Base-by-base conservation (phyloP, 2,888 invertebrate genomes). In the Anodontia alba region DNA sequence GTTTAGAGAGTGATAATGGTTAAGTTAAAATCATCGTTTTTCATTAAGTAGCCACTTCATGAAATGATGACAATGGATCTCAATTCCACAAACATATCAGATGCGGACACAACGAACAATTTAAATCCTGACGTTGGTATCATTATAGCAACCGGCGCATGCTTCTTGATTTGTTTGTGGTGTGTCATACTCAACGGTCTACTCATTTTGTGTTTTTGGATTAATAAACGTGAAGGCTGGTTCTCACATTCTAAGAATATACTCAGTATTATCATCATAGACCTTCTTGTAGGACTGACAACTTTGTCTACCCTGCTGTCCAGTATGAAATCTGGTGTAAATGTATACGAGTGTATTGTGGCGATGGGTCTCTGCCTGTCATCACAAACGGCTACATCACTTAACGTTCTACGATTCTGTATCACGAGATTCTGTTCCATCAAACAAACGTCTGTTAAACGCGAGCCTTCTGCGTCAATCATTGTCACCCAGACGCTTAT, bases 231-330 rank as follows among this genome's bases (percentile, higher is more conserved):
- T 1, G 70, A 70, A 46, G 54, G 31, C 10, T 78, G 78, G 78
- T 26, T 66, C 33, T 29, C 54, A 10, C 78, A 78, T 42, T 57
- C 78, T 5, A 74, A 74, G 38, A 78, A 73, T 31, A 70, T 78
- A 20, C 31, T 78, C 7, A 78, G 74, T 33, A 62, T 78, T 0
- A 57, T 74, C 17, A 26, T 69, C 12, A 57, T 78, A 26, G 78
- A 78, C 67, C 70, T 74, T 23, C 10, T 73, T 23, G 78, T 78
- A 5, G 78, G 78, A 10, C 26, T 78, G 1, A 70, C 78, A 26
- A 51, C 72, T 10, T 29, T 78, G 2, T 36, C 36, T 42, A 46
- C 74, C 51, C n/a, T 70, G 5, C 15, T 74, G 5, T 46, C 70
- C 20, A 42, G 57, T 49, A 42, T 70, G 2, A 10, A 33, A 57